These are phyloP conservation scores for Ormyrus nitidulus DNA, from an alignment of 2,888 invertebrate species.

Conservation along the genomic window DNA sequence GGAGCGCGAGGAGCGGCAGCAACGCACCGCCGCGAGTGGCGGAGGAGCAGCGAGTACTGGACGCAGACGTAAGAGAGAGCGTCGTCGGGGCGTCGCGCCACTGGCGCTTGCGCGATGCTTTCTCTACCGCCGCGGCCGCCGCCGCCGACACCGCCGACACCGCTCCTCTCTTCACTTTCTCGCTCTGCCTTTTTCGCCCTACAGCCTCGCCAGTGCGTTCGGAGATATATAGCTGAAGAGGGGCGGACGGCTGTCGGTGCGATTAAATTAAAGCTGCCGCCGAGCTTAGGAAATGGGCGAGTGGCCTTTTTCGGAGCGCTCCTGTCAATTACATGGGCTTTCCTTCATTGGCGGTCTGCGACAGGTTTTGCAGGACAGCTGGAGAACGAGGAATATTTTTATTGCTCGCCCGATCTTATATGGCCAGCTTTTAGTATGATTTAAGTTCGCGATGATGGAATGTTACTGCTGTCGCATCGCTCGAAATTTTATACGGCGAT, in stretches of 20 bases:
- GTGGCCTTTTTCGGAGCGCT: no score
- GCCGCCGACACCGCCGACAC: no score
- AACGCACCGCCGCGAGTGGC: constrained; percentile 9
- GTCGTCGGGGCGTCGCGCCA: constrained; percentile 11
- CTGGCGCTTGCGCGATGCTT: not conserved
- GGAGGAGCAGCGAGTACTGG: constrained; percentile 30
- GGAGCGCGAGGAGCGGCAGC: constrained; percentile 1
- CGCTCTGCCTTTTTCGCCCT: no score
- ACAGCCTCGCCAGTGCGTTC: not conserved
- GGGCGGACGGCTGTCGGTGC: not conserved
- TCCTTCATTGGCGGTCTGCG: no score
- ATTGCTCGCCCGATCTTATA: not conserved
- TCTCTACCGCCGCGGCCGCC: not conserved
- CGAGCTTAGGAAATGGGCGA: no score
- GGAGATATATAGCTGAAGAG: not conserved
- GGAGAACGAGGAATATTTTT: not conserved
- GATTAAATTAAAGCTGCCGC: constrained; percentile 31
- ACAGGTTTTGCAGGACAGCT: not conserved
- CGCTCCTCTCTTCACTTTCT: no score
- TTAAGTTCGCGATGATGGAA: no score
- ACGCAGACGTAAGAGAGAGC: no score
- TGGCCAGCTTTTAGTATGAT: not conserved
- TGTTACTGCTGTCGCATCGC: no score
- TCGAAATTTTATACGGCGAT: no score
- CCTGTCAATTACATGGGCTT: no score